phyloP scores from a whole-genome alignment of 1,140 invertebrate species.

The Trichomalopsis sarcophagae region DNA sequence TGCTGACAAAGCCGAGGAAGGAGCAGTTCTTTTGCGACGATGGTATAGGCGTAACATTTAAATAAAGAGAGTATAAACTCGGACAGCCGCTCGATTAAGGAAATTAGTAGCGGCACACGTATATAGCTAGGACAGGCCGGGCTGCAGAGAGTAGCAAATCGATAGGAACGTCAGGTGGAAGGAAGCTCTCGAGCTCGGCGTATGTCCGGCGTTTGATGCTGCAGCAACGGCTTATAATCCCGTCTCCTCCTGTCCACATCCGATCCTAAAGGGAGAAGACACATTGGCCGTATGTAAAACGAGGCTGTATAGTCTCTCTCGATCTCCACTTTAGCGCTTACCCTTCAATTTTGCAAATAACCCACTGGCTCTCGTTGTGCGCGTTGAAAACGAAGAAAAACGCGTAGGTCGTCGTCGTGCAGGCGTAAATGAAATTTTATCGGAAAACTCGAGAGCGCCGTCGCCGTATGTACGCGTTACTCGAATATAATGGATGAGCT shows the following conservation, averaged over 20 bases:
- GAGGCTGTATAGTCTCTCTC: not conserved
- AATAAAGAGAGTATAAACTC: not conserved
- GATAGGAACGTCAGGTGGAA: not conserved
- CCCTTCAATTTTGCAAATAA: not conserved
- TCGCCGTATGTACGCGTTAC: not conserved
- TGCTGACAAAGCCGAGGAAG: not conserved
- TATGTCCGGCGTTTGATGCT: constrained; percentile 2
- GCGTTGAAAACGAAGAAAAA: not conserved
- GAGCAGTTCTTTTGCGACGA: not conserved
- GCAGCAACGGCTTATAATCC: not conserved
- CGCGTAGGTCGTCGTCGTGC: not conserved
- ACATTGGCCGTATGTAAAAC: not conserved
- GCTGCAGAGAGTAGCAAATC: not conserved
- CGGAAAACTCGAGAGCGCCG: not conserved
- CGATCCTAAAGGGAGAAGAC: not conserved
- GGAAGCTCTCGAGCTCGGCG: not conserved
- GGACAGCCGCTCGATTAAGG: not conserved
- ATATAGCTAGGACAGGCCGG: not conserved
- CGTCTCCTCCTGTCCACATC: not conserved
- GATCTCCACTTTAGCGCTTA: not conserved
- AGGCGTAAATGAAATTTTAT: constrained; percentile 1
- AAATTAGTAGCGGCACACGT: not conserved
- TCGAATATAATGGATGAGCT: not conserved
- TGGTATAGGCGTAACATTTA: not conserved
- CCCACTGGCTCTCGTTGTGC: no score